A percentile compares a stretch with the other conserved stretches of the same genome.
Conservation (phyloP, 2,888 invertebrate genomes). For the Morpho deidamia region DNA sequence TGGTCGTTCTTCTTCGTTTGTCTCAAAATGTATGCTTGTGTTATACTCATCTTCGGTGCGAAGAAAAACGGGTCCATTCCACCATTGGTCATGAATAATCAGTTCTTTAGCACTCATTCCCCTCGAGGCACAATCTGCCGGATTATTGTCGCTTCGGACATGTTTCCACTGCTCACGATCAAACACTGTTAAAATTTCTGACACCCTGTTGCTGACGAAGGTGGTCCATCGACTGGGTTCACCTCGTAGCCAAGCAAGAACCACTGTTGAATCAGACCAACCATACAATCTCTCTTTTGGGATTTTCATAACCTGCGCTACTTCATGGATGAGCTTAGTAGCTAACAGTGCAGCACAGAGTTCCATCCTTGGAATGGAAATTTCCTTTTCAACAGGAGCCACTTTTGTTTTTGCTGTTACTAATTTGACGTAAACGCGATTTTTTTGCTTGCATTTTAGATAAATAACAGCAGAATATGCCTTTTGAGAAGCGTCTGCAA, state of each 20-base stretch:
- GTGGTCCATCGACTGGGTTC: conserved; percentile 16
- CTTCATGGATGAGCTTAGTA: conserved; percentile 8
- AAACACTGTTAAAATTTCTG: conserved; percentile 24
- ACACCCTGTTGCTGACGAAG: conserved; percentile 17
- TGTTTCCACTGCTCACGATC: conserved; percentile 26
- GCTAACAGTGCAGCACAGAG: conserved; percentile 2
- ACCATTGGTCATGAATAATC: not conserved
- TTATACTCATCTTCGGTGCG: not conserved
- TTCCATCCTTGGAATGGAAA: not conserved
- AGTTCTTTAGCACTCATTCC: not conserved
- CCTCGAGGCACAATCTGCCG: conserved; percentile 14
- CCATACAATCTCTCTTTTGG: conserved; percentile 2
- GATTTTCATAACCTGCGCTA: conserved; percentile 1
- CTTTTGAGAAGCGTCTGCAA: conserved; percentile 21
- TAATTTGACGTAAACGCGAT: not conserved
- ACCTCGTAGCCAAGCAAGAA: conserved; percentile 14
- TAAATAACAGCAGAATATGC: conserved; percentile 26
- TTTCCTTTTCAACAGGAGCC: not conserved
- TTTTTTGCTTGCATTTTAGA: not conserved
- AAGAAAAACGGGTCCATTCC: not conserved
- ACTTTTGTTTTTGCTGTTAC: not conserved
- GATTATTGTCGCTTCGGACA: conserved; percentile 25
- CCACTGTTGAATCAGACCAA: conserved; percentile 17
- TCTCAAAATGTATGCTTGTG: not conserved
- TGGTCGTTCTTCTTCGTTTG: not conserved